Base-by-base conservation (phyloP, 2,113 vertebrate genomes). In the Rhineura floridana region DNA sequence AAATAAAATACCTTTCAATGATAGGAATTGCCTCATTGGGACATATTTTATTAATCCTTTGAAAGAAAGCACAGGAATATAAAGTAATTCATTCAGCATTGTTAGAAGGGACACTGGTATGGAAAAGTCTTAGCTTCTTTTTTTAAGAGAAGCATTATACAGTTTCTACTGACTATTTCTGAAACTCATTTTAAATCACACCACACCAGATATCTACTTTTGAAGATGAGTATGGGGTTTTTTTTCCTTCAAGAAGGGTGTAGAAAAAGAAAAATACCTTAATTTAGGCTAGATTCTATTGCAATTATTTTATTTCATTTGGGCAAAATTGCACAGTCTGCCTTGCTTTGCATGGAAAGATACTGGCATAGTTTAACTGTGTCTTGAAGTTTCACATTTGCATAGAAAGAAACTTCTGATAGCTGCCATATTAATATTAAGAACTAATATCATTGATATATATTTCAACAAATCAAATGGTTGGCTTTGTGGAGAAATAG, bases 241-340 rank as follows among this genome's bases (percentile, higher is more conserved):
- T 63, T 30, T 44, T 19, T 65, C 17, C 25, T 46, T 36, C 76
- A 80, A 87, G 84, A 83, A 80, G 0, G 23, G 6, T 28, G 25
- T 90, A 90, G 42, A 83, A 90, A 91, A 86, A 67, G 63, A 91
- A 30, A 91, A 92, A 90, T 70, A 0, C 55, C 84, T 92, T 93
- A 80, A 90, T 91, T 90, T 70, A 81, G 89, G 1, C 44, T 65
- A 88, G 82, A 86, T 42, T 6, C 83, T 88, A 87, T 79, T 87
- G 23, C 55, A 87, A 84, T 77, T 30, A 85, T 82, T 93, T 85
- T 83, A 91, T 89, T 94, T 87, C 72, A 59, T 77, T 89, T 93
- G 88, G 0, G 9, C 59, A 81, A 89, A 63, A 65, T 79, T 3
- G 65, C 79, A 73, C 70, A 90, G 89, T 88, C 36, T 86, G 21